These are phyloP conservation scores for Sericinus montela DNA, from an alignment of 2,888 invertebrate genomes.

Conservation along the genomic window DNA sequence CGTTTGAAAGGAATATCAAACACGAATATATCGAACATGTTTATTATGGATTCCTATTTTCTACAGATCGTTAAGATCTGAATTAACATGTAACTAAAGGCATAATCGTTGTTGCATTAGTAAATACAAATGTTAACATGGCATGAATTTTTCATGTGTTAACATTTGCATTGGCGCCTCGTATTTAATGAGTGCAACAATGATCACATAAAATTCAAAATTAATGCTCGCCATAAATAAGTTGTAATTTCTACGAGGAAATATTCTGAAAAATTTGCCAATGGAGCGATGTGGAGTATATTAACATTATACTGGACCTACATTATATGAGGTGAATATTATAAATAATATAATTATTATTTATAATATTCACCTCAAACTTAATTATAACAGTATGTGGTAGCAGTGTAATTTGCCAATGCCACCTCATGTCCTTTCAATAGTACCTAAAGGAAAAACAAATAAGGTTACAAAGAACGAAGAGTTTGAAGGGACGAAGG, in stretches of 20 bases:
- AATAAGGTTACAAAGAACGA: no score
- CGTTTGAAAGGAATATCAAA: no score
- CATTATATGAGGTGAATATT: no score
- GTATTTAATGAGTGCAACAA: slow-evolving; percentile 43
- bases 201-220: slow-evolving; percentile 43
- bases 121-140: slow-evolving; percentile 35
- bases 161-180: slow-evolving; percentile 41
- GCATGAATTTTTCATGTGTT: slow-evolving; percentile 36
- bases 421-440: no score
- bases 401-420: no score
- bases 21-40: no score
- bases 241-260: neutral
- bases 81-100: slow-evolving; percentile 28
- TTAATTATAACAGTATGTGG: no score
- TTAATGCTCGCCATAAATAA: slow-evolving; percentile 34
- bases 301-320: no score
- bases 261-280: neutral
- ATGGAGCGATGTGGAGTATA: neutral
- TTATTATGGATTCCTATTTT: slow-evolving; percentile 1
- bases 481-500: no score
- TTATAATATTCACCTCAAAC: no score
- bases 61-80: slow-evolving; percentile 2
- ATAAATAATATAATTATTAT: no score
- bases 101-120: slow-evolving; percentile 30
- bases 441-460: no score